Base-by-base conservation (phyloP, 2,113 vertebrate species). In the Calyptomena viridis region DNA sequence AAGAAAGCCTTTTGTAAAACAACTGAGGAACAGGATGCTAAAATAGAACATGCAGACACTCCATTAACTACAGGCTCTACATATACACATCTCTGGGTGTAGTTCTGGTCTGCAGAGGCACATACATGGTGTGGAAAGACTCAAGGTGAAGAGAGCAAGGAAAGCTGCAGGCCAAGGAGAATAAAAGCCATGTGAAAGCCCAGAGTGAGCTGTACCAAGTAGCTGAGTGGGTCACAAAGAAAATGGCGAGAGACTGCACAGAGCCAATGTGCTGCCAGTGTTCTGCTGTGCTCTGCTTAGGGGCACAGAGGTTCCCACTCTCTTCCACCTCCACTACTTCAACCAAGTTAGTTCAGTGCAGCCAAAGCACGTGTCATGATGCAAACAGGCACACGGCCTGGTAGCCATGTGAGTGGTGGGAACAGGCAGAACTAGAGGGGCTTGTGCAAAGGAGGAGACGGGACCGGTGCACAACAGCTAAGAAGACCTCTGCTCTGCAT, bases 241-340 rank as follows among this genome's bases (percentile, higher is more conserved):
- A 66, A 87, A 64, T 6, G 25, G 25, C 50, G 28, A 69, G 33
- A 44, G 56, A 55, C 19, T 21, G 5, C 11, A 9, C 8, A 53
- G 2, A 23, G 52, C 28, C 50, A 56, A 22, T 9, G 33, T 1
- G 1, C 23, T n/a, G 42, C 12, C 17, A 2, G 2, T 4, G 3
- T 46, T 50, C 37, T 62, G 31, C 14, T 46, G 35, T 1, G 2
- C 63, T 44, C 39, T 73, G 16, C 27, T 33, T 15, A 69, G 44
- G 44, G 44, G 44, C 44, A 46, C 44, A 8, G 44, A 46, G 44
- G 44, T 9, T 86, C 12, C 59, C 2, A 1, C 16, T 25, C 18
- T 84, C 56, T 60, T 49, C 52, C 56, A 80, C 56, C 63, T 49
- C 30, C 20, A 7, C 17, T 46, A 46, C 44, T 46, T 46, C 44